Evolutionary conservation across 2,888 invertebrate species (phyloP).

Genomic region (Eupithecia insigniata): DNA sequence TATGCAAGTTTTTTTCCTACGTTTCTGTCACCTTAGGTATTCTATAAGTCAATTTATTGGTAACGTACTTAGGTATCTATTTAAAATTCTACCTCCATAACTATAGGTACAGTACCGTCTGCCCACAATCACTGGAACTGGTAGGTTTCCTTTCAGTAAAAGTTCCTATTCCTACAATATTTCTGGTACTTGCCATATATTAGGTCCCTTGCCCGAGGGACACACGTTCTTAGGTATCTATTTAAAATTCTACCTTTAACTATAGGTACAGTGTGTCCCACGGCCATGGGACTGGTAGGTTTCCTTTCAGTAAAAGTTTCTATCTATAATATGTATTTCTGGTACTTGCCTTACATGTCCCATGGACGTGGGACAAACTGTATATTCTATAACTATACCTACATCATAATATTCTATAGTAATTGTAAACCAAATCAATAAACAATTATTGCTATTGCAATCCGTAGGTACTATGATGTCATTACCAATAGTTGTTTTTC

Average conservation of each 20-base stretch:
- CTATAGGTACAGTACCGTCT: too few relatives aligned
- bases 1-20: background rate
- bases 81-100: background rate
- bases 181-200: background rate
- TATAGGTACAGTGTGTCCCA: too few relatives aligned
- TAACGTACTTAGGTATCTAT: too few relatives aligned
- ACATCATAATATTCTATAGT: background rate
- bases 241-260: background rate
- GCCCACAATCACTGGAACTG: too few relatives aligned
- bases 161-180: background rate
- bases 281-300: too few relatives aligned
- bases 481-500: constrained; percentile 1
- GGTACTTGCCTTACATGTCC: background rate
- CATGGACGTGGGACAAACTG: background rate
- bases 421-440: background rate
- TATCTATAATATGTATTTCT: background rate
- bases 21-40: too few relatives aligned
- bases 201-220: too few relatives aligned
- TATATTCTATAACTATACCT: background rate
- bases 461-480: background rate
- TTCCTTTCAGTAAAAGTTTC: background rate
- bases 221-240: too few relatives aligned
- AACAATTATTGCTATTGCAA: too few relatives aligned
- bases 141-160: background rate
- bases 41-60: too few relatives aligned